Evolutionary conservation across 2,888 invertebrate genomes (phyloP).

Genomic region (Dasysyrphus albostriatus): DNA sequence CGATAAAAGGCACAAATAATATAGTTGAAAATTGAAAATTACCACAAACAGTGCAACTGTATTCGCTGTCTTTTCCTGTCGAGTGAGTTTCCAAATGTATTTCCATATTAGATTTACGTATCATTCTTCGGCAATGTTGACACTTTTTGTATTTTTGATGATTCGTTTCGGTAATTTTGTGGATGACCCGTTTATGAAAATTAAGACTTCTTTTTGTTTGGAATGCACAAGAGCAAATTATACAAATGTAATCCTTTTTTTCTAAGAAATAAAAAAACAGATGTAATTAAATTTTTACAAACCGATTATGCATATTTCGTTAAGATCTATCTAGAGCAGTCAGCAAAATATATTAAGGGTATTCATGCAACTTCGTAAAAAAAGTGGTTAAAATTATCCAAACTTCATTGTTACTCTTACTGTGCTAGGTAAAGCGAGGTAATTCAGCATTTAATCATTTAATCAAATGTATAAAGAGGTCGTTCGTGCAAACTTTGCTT

Average conservation of each 20-base stretch:
- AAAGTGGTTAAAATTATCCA: too few species aligned
- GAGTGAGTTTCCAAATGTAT: constrained; percentile 18
- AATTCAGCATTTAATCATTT: too few species aligned
- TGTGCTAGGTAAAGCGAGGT: too few species aligned
- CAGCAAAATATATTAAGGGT: too few species aligned
- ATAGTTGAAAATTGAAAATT: background rate
- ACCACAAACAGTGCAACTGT: constrained; percentile 36
- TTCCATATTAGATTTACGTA: constrained; percentile 23
- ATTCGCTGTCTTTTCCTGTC: background rate
- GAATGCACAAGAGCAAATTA: constrained; percentile 30
- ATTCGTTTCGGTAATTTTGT: constrained; percentile 7
- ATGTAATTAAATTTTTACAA: background rate
- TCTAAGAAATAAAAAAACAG: constrained; percentile 8
- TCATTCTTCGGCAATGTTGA: constrained; percentile 23
- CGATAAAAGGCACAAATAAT: background rate
- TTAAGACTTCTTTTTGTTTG: constrained; percentile 17
- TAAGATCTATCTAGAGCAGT: too few species aligned
- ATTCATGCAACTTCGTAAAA: too few species aligned
- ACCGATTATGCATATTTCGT: too few species aligned
- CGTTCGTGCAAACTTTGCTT: too few species aligned
- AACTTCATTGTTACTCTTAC: too few species aligned
- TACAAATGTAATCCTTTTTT: constrained; percentile 25
- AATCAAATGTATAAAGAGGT: too few species aligned
- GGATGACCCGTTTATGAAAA: constrained; percentile 10
- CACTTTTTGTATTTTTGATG: constrained; percentile 32